These are phyloP conservation scores for Etheostoma nigrum DNA, from an alignment of 2,797 vertebrate genomes.

Conservation along the genomic window DNA sequence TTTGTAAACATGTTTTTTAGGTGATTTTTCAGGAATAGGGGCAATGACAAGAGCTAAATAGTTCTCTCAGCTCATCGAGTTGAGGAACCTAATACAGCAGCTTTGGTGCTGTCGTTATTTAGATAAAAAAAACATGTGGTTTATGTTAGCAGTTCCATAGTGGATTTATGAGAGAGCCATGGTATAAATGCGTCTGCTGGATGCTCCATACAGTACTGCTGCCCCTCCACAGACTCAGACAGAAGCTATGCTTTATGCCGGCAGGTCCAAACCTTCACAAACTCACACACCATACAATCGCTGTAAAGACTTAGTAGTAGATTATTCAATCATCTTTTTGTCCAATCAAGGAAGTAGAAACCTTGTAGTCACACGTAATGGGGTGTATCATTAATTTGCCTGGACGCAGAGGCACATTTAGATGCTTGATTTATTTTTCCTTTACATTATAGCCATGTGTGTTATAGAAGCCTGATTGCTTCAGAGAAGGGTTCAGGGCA, in stretches of 20 bases:
- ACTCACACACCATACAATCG: conserved; percentile 27
- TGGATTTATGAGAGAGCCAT: conserved; percentile 77
- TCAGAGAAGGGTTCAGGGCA: conserved; percentile 31
- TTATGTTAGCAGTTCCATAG: conserved; percentile 79
- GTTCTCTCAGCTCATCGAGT: conserved; percentile 56
- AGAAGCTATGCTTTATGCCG: conserved; percentile 10
- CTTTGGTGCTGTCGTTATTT: conserved; percentile 78
- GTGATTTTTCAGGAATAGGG: conserved; percentile 63
- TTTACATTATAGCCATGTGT: conserved; percentile 42
- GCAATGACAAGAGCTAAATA: conserved; percentile 74
- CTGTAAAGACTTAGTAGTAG: conserved; percentile 41
- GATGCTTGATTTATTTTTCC: conserved; percentile 62
- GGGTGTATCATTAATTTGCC: conserved; percentile 60
- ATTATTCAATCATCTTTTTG: conserved; percentile 49
- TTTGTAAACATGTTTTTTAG: conserved; percentile 74
- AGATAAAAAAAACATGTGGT: conserved; percentile 83
- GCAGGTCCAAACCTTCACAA: conserved; percentile 33
- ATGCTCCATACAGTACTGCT: conserved; percentile 56
- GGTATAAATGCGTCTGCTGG: conserved; percentile 75
- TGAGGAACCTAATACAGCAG: conserved; percentile 74
- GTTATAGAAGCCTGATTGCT: conserved; percentile 56
- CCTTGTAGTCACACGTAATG: conserved; percentile 44
- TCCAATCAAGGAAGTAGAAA: conserved; percentile 49
- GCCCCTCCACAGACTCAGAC: conserved; percentile 47
- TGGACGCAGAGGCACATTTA: conserved; percentile 37